A percentile compares a stretch with the other conserved stretches of the same genome.
Conservation (phyloP, 2,113 vertebrate species). For the Boleophthalmus pectinirostris region DNA sequence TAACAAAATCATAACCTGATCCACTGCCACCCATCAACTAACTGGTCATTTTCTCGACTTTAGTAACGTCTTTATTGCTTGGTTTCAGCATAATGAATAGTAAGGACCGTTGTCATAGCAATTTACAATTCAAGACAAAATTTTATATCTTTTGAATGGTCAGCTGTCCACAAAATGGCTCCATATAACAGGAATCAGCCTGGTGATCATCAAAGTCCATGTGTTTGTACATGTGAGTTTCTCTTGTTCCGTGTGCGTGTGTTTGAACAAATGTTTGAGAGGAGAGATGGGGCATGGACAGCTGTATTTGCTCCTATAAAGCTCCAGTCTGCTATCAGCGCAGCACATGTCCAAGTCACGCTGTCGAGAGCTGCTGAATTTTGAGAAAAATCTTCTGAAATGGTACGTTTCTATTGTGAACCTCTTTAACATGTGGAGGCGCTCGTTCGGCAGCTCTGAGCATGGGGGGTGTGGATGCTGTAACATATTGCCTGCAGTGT, state of each 20-base stretch:
- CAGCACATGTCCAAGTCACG: conserved; percentile 55
- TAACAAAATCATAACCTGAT: no score
- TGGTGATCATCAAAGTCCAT: conserved; percentile 18
- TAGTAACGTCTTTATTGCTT: no score
- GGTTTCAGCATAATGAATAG: no score
- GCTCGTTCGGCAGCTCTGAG: conserved; percentile 28
- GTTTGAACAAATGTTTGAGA: conserved; percentile 62
- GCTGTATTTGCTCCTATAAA: conserved; percentile 64
- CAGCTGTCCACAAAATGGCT: no score
- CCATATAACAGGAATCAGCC: background rate
- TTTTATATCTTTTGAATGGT: no score
- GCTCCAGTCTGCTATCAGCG: conserved; percentile 56
- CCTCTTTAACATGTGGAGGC: conserved; percentile 38
- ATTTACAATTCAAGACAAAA: no score
- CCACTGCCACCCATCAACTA: no score
- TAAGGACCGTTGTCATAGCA: no score
- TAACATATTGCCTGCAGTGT: conserved; percentile 40
- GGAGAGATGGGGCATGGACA: conserved; percentile 52
- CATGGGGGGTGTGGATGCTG: conserved; percentile 41
- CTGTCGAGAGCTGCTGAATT: conserved; percentile 32
- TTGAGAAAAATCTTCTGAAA: conserved; percentile 32
- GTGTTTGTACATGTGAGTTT: conserved; percentile 23
- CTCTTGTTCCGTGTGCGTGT: conserved; percentile 30
- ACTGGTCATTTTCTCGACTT: no score
- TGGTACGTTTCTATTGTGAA: conserved; percentile 11